phyloP scores from a whole-genome alignment of 2,888 invertebrate species.

The Cheilosia scutellata region DNA sequence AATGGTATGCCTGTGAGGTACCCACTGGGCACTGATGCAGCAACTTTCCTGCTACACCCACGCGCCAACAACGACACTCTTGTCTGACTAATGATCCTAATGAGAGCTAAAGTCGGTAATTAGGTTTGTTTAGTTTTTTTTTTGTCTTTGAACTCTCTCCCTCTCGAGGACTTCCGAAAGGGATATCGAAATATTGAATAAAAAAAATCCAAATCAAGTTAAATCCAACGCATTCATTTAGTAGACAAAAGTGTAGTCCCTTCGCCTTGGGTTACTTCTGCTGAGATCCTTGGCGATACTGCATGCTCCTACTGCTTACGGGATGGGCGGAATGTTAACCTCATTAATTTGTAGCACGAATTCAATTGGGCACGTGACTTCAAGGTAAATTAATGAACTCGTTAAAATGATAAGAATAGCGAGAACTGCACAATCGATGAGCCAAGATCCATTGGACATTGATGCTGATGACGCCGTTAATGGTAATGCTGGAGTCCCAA shows the following conservation, averaged over 20 bases:
- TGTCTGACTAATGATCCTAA: conserved; percentile 71
- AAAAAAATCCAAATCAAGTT: conserved; percentile 44
- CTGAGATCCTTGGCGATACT: not conserved
- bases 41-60: conserved; percentile 30
- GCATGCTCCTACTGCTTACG: not conserved
- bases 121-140: conserved; percentile 52
- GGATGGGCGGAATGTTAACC: conserved; percentile 49
- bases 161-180: not conserved
- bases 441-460: conserved; percentile 47
- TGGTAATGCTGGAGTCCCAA: conserved; percentile 56
- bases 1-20: conserved; percentile 13
- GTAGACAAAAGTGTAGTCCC: conserved; percentile 12
- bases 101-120: conserved; percentile 63
- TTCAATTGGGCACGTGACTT: conserved; percentile 76
- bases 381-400: conserved; percentile 73
- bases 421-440: conserved; percentile 33
- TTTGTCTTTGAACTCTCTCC: not conserved
- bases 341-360: conserved; percentile 76
- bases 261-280: conserved; percentile 6
- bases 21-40: conserved; percentile 20
- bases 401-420: conserved; percentile 63
- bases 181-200: conserved; percentile 9
- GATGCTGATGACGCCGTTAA: conserved; percentile 58
- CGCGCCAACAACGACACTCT: conserved; percentile 40
- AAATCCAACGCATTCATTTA: conserved; percentile 29